Base-by-base conservation (phyloP, 1,140 invertebrate genomes). In the Uloborus diversus region DNA sequence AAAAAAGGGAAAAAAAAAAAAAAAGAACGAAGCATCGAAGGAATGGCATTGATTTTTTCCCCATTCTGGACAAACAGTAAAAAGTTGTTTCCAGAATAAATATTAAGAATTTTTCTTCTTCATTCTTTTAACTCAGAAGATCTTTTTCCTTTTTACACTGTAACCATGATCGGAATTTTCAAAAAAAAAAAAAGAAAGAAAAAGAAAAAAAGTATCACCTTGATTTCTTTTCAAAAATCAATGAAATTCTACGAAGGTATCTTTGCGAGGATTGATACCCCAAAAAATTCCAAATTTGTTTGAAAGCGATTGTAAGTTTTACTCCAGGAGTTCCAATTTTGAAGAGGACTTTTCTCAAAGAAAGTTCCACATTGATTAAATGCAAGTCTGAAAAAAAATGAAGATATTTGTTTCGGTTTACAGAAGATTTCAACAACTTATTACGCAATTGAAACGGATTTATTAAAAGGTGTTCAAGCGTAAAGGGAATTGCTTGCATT, bases 31-130 rank as follows among this genome's bases (percentile, higher is more conserved):
- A 35, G 20, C 20, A 13, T 35, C 27, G 23, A 64, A 64, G 37
- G 2, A 64, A 28, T 37, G 4, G 23, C 28, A 37, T 64, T 64
- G 61, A 64, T 64, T 64, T 64, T 59, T 64, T 64, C 17, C n/a
- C 61, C 33, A 64, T 64, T 64, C 61, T 37, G 32, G 61, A 64
- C 61, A 64, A 64, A 64, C 20, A 69, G 47, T 53, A 69, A 69
- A 53, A 53, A 69, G 66, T 56, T 69, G 49, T 56, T 51, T 7
- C 49, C n/a, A 56, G 66, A 69, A 69, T 69, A 69, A 69, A 69
- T 69, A 69, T 69, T 69, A 69, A 69, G 30, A 17, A 51, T n/a
- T 30, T 30, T 28, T 33, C 25, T 69, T 33, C 56, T 69, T 53
- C 33, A 0, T 35, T 11, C 28, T 33, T 37, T 35, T 20, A 62